Conservation (phyloP, 1,140 invertebrate genomes). For the Brachionus calyciflorus region DNA sequence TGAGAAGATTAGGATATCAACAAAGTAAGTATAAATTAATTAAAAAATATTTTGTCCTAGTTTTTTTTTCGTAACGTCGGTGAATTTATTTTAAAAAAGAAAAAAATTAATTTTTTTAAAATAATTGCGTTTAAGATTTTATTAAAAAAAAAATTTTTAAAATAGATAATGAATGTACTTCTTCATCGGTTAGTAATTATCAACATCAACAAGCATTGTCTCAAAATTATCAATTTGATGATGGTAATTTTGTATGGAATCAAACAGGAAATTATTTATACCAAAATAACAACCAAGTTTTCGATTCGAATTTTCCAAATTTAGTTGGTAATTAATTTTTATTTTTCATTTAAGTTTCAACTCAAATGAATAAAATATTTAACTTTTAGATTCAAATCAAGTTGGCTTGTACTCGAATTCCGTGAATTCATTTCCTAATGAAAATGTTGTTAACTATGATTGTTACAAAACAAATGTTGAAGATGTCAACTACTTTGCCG, state of each 20-base stretch:
- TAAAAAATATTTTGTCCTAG: background rate
- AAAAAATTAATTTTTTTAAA: background rate
- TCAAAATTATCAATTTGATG: background rate
- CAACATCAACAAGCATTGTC: background rate
- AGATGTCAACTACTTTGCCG: background rate
- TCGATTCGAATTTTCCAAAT: background rate
- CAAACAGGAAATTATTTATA: background rate
- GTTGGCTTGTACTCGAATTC: background rate
- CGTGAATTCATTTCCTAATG: background rate
- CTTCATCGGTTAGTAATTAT: background rate
- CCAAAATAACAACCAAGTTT: background rate
- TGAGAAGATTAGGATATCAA: conserved; percentile 16
- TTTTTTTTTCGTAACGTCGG: background rate
- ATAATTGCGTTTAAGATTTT: no score
- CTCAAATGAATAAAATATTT: background rate
- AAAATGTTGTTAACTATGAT: background rate
- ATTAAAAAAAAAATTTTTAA: no score
- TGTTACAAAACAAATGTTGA: background rate
- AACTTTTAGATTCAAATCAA: background rate
- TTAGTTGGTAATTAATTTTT: background rate
- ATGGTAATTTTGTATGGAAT: background rate
- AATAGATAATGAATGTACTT: background rate
- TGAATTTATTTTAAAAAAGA: background rate
- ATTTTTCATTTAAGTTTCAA: background rate
- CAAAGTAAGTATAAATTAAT: background rate